Conservation (phyloP, 2,888 invertebrate species). For the Lissonota sp. region DNA sequence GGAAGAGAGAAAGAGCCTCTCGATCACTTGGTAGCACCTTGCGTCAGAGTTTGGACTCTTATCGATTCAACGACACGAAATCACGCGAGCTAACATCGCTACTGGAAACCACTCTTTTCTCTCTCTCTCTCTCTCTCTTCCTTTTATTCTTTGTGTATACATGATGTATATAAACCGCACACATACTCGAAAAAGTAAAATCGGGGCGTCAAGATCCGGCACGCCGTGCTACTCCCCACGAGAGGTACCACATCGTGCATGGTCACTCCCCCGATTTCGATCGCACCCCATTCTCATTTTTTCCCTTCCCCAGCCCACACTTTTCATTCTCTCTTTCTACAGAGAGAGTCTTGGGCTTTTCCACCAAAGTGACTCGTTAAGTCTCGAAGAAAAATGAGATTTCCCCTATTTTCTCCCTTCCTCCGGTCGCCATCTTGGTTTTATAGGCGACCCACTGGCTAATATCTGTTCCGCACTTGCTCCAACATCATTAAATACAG, state of each 20-base stretch:
- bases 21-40: slow-evolving; percentile 60
- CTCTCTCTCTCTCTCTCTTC: slow-evolving; percentile 11
- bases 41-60: slow-evolving; percentile 49
- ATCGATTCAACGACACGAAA: slow-evolving; percentile 64
- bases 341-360: slow-evolving; percentile 8
- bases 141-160: neutral
- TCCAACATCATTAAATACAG: slow-evolving; percentile 47
- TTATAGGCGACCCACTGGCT: slow-evolving; percentile 40
- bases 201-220: slow-evolving; percentile 54
- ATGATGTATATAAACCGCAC: slow-evolving; percentile 15
- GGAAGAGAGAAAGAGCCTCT: slow-evolving; percentile 25
- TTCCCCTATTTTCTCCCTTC: slow-evolving; percentile 15
- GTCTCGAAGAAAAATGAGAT: slow-evolving; percentile 61
- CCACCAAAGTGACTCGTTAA: slow-evolving; percentile 63
- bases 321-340: slow-evolving; percentile 9
- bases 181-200: slow-evolving; percentile 46
- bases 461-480: slow-evolving; percentile 58
- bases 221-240: slow-evolving; percentile 42
- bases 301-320: neutral
- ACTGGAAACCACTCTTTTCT: slow-evolving; percentile 20
- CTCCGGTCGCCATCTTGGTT: neutral
- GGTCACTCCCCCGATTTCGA: slow-evolving; percentile 67
- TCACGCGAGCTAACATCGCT: slow-evolving; percentile 60
- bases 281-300: slow-evolving; percentile 48
- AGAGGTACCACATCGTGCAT: slow-evolving; percentile 60